Conservation (phyloP, 2,888 invertebrate genomes). For the Ormyrus rosae region DNA sequence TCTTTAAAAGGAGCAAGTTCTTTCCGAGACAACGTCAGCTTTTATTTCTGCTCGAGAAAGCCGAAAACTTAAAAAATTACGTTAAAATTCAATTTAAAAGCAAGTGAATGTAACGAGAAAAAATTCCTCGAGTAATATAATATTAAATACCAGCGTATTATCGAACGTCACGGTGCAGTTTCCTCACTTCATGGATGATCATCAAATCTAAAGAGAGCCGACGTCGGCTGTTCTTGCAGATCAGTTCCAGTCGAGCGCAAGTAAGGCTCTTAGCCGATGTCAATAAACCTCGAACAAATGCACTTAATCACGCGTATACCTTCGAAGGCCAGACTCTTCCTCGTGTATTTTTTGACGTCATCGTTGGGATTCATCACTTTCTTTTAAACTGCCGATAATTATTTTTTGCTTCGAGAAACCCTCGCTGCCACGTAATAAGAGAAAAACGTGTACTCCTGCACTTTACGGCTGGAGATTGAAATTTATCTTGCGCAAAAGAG, state of each 20-base stretch:
- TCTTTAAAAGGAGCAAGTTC: too few species aligned
- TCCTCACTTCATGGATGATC: slow-evolving; percentile 44
- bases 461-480: too few species aligned
- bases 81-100: too few species aligned
- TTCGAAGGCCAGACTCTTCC: slow-evolving; percentile 42
- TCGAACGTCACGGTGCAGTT: slow-evolving; percentile 30
- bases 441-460: too few species aligned
- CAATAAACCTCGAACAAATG: slow-evolving; percentile 65
- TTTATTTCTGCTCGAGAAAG: too few species aligned
- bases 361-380: slow-evolving; percentile 25
- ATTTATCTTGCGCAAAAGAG: too few species aligned
- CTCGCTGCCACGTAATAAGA: too few species aligned
- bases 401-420: slow-evolving; percentile 3
- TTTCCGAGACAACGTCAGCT: too few species aligned
- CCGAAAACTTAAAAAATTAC: too few species aligned
- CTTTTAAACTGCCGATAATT: slow-evolving; percentile 28
- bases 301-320: slow-evolving; percentile 65
- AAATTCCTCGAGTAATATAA: slow-evolving; percentile 12
- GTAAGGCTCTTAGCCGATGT: slow-evolving; percentile 62
- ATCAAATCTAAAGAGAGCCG: slow-evolving; percentile 60
- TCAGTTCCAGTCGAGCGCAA: slow-evolving; percentile 65
- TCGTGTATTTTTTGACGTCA: slow-evolving; percentile 26
- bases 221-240: slow-evolving; percentile 63
- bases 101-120: too few species aligned
- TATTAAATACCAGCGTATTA: slow-evolving; percentile 29